Base-by-base conservation (phyloP, 1,140 invertebrate genomes). In the Drosophila littoralis region DNA sequence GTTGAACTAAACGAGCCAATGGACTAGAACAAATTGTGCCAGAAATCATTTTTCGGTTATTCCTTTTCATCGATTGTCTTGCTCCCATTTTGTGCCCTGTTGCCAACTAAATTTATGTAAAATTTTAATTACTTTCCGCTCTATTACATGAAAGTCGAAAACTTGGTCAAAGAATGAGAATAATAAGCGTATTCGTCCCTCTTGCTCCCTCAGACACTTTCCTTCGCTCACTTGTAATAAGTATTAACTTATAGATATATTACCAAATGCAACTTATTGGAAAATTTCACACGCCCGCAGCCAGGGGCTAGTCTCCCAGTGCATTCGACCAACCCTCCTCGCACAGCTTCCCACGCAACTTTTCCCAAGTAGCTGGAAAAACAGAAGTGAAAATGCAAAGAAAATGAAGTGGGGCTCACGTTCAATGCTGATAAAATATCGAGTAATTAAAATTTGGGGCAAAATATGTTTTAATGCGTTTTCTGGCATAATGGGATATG, bases 211-310 rank as follows among this genome's bases (percentile, higher is more conserved):
- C 38, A 7, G 7, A 6, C 28, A 4, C 6, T 48, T 32, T 63
- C 13, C 42, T 35, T 22, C 17, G 1, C 15, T 38, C 12, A n/a
- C 1, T 6, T n/a, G 7, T 43, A 55, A 57, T 68, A 74, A 52
- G 12, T 65, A 35, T 50, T 10, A 48, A 45, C n/a, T 43, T 40
- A 54, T 57, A n/a, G 54, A 42, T 54, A 54, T 65, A 17, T 68
- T 51, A 69, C 38, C 42, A 65, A 86, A 57, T 83, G 84, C 84
- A 89, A 79, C 61, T 80, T 77, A 88, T 89, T 77, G 84, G 73
- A 70, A 89, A 80, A 72, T 83, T 88, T 86, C 84, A 89, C 83
- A 88, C 84, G 84, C 83, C 72, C 72, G 83, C 83, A 83, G 75
- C 40, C 42, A 15, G 22, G 7, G 7, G 17, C 45, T 1, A 7